Evolutionary conservation across 2,888 invertebrate genomes (phyloP), one percentile per base, ranked within the genome.

Genomic region (Noctua pronuba): DNA sequence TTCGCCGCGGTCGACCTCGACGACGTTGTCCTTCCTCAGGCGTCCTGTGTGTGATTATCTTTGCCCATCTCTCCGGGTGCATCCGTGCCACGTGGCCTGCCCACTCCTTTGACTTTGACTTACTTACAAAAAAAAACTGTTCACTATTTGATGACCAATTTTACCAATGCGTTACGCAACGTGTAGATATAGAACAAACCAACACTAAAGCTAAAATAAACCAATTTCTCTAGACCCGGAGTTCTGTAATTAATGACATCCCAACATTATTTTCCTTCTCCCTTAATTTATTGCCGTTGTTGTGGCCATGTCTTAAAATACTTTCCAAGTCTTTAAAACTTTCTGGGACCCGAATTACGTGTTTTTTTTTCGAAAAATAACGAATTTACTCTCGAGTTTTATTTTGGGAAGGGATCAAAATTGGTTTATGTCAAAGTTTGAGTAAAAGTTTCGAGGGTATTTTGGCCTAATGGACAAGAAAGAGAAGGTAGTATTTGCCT

Each of bases 251-350:
- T 86, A 86, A 86, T 87, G 75, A 75, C 69, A 76, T 72, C 64
- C 62, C 52, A 76, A 76, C 75, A 80, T 73, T 62, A 75, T 77
- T 69, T 68, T 41, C 6, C 80, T 75, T 81, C 68, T 75, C 35
- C 72, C 71, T 69, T 75, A 77, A 87, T 83, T 79, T 83, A 79
- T 85, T 86, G 79, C 77, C 81, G 64, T 86, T 86, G 85, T 87
- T 86, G 86, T 79, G 86, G 84, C 72, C 70, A 64, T 74, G 46
- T 67, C 79, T 82, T 82, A 67, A 74, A 77, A 76, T 84, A 87
- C 73, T 85, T 81, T 73, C 70, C 18, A 73, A 79, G 76, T 69
- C 66, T 78, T 87, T 76, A 66, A 72, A 87, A 85, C 77, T 86
- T 87, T 31, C 49, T 28, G 52, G 80, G 84, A 65, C 64, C 67